Conservation (phyloP, 2,113 vertebrate genomes). For the Oenanthe melanoleuca region DNA sequence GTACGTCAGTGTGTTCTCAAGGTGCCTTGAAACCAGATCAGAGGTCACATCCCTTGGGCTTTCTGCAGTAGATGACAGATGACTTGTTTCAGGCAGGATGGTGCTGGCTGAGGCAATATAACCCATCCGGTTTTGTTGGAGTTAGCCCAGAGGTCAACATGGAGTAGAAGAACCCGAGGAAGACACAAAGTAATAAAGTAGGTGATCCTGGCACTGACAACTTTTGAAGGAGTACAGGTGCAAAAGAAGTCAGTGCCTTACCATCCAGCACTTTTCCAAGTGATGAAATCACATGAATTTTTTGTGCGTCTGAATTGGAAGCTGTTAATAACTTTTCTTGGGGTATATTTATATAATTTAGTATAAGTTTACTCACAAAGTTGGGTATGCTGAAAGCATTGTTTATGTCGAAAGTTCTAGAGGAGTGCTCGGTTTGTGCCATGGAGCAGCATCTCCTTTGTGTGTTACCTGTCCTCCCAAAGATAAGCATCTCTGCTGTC, state of each 20-base stretch:
- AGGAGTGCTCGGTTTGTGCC: not conserved
- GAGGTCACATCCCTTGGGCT: not conserved
- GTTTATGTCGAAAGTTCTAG: not conserved
- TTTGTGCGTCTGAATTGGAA: not conserved
- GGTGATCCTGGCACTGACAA: rapidly evolving
- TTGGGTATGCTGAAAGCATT: not conserved
- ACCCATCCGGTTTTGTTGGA: not conserved
- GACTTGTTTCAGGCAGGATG: not conserved
- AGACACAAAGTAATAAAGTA: not conserved
- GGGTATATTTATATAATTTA: not conserved
- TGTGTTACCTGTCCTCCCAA: not conserved
- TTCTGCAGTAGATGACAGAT: not conserved
- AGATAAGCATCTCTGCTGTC: not conserved
- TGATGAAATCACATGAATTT: rapidly evolving
- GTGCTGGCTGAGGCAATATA: rapidly evolving
- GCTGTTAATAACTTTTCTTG: not conserved
- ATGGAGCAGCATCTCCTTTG: not conserved
- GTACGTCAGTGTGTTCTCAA: rapidly evolving
- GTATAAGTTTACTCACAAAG: not conserved
- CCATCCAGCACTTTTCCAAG: rapidly evolving
- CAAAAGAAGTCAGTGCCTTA: not conserved
- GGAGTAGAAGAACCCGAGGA: not conserved
- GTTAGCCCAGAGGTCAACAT: too few species aligned
- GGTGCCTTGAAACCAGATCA: not conserved
- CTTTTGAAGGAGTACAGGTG: not conserved